A percentile compares a stretch with the other conserved stretches of the same genome.
Conservation (phyloP, 2,888 invertebrate species). For the Listrodromus nycthemerus region DNA sequence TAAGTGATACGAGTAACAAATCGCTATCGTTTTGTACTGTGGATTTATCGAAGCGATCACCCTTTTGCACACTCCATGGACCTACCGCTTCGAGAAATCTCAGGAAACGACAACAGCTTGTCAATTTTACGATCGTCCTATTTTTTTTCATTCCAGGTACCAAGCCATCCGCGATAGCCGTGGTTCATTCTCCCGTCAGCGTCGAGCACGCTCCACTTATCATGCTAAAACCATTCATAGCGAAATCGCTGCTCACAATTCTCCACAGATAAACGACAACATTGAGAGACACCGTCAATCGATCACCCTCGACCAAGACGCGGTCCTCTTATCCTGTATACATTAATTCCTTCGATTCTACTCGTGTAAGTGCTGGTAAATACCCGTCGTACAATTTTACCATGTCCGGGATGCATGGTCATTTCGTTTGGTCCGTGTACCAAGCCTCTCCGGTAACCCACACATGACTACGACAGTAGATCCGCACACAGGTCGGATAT, state of each 20-base stretch:
- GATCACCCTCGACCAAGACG: conserved; percentile 42
- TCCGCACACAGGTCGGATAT: conserved; percentile 1
- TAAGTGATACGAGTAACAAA: not conserved
- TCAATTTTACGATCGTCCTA: not conserved
- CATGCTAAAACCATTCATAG: conserved; percentile 14
- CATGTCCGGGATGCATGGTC: conserved; percentile 59
- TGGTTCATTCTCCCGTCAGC: not conserved
- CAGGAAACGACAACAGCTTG: not conserved
- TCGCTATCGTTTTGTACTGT: not conserved
- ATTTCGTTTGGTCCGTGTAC: conserved; percentile 55
- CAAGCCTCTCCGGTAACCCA: conserved; percentile 8
- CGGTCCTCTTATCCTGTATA: conserved; percentile 56
- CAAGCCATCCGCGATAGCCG: not conserved
- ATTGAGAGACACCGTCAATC: conserved; percentile 48
- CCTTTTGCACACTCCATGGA: not conserved
- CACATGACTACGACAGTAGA: not conserved
- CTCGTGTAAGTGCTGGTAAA: conserved; percentile 63
- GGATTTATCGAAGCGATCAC: not conserved
- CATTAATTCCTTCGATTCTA: conserved; percentile 46
- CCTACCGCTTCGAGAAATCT: not conserved
- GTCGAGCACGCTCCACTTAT: not conserved
- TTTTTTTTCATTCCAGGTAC: not conserved
- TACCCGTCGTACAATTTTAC: conserved; percentile 51
- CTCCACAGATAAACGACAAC: not conserved
- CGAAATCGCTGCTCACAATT: conserved; percentile 25